phyloP scores from a whole-genome alignment of 1,140 invertebrate species.

The Cydia splendana region DNA sequence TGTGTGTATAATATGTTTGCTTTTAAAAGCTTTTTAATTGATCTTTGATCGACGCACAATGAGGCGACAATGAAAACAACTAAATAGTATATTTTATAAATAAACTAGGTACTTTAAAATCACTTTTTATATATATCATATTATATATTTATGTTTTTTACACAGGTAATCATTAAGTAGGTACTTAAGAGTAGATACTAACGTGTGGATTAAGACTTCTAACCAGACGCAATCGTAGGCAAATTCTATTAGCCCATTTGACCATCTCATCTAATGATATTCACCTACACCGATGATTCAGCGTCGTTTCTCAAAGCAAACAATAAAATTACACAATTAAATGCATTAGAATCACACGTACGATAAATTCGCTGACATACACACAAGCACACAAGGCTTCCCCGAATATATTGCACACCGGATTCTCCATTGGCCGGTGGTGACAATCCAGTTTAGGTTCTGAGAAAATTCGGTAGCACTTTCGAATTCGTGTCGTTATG shows the following conservation, averaged over 20 bases:
- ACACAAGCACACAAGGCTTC: background rate
- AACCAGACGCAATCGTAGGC: background rate
- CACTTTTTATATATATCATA: too few relatives aligned
- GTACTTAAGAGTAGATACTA: too few relatives aligned
- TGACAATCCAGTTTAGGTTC: background rate
- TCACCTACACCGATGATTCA: background rate
- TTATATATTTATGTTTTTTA: too few relatives aligned
- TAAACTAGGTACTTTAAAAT: too few relatives aligned
- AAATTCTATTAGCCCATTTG: background rate
- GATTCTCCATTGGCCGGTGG: background rate
- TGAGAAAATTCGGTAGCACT: conserved; percentile 2
- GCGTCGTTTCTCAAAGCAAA: background rate
- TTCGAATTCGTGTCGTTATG: background rate
- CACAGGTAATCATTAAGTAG: too few relatives aligned
- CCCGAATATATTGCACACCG: conserved; percentile 3
- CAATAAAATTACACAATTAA: background rate
- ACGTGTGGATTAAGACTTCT: too few relatives aligned
- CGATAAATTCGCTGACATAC: background rate
- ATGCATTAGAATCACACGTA: background rate
- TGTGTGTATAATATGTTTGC: too few relatives aligned
- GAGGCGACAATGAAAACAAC: too few relatives aligned
- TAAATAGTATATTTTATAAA: too few relatives aligned
- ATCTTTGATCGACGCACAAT: too few relatives aligned
- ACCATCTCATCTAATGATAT: background rate
- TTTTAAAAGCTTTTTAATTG: too few relatives aligned